Conservation (phyloP, 1,140 invertebrate genomes). For the Grapholita molesta region DNA sequence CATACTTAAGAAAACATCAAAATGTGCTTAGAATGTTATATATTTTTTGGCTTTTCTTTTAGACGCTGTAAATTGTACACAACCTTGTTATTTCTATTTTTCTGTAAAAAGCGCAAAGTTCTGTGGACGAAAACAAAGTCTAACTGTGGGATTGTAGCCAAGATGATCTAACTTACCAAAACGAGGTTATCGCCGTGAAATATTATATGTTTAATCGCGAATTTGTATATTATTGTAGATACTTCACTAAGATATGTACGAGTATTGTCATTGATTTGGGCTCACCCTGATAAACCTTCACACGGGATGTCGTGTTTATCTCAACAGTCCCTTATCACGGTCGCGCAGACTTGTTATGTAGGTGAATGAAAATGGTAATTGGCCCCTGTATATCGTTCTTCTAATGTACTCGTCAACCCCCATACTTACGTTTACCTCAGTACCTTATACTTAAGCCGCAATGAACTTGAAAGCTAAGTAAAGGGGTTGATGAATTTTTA, state of each 20-base stretch:
- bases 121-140: background rate
- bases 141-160: background rate
- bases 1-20: no score
- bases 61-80: no score
- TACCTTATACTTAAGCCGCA: background rate
- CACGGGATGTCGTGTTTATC: background rate
- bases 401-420: no score
- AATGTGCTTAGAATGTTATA: no score
- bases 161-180: background rate
- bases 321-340: background rate
- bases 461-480: constrained; percentile 14
- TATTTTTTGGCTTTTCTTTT: no score
- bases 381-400: no score
- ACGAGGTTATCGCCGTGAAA: background rate
- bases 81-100: no score
- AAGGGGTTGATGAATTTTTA: constrained; percentile 17
- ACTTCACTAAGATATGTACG: no score
- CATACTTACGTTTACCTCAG: no score
- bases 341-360: background rate
- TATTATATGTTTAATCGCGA: background rate
- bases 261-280: background rate
- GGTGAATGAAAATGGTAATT: constrained; percentile 4
- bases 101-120: no score
- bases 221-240: background rate
- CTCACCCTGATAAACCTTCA: background rate